Conservation (phyloP, 2,797 vertebrate species). For the Carcharodon carcharias region DNA sequence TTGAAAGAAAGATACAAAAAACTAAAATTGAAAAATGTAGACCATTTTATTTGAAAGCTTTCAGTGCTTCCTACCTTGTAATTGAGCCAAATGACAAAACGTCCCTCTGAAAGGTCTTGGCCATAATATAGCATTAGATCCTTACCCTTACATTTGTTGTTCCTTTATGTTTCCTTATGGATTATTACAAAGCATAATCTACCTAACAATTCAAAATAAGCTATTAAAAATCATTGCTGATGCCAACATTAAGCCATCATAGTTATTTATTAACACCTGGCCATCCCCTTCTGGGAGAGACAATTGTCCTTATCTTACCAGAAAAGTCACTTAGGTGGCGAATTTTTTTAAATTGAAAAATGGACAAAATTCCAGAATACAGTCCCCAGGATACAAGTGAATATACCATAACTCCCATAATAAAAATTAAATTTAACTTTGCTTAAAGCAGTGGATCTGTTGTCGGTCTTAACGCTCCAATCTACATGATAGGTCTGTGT, state of each 20-base stretch:
- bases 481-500: background rate
- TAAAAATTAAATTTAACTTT: background rate
- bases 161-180: background rate
- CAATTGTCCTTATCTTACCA: background rate
- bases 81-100: background rate
- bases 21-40: background rate
- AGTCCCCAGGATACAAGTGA: background rate
- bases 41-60: background rate
- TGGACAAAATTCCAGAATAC: background rate
- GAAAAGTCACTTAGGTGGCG: background rate
- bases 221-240: background rate
- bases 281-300: background rate
- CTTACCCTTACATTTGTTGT: background rate
- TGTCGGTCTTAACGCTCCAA: background rate
- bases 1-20: background rate
- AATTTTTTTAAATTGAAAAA: background rate
- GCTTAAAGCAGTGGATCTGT: background rate
- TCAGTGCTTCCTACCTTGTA: background rate
- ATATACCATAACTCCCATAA: background rate
- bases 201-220: background rate
- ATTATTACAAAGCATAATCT: background rate
- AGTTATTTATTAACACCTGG: background rate
- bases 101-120: background rate
- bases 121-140: background rate
- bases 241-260: background rate